Conservation (phyloP, 2,888 invertebrate species). For the Drosophila falleni region DNA sequence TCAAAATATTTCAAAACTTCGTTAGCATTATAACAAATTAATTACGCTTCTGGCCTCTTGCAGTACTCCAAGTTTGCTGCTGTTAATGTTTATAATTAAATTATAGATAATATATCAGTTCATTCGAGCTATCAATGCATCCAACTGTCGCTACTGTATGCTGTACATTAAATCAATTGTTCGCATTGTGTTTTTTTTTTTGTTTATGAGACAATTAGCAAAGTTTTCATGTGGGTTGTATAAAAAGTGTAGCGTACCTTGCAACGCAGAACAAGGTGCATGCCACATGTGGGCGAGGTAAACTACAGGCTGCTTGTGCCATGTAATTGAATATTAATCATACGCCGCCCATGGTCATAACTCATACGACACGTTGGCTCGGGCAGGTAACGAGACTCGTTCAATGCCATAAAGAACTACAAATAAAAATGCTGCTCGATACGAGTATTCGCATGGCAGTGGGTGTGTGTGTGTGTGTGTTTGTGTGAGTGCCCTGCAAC, state of each 20-base stretch:
- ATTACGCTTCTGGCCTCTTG: neutral
- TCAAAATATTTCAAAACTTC: no score
- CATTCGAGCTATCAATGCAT: conserved; percentile 24
- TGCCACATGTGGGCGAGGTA: neutral
- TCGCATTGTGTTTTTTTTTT: conserved; percentile 29
- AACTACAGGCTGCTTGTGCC: conserved; percentile 51
- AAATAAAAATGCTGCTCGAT: conserved; percentile 50
- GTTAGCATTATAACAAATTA: conserved; percentile 4
- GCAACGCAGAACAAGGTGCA: neutral
- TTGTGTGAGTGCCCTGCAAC: conserved; percentile 32
- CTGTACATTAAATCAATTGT: conserved; percentile 56
- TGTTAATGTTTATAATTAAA: conserved; percentile 50
- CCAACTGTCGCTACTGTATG: conserved; percentile 3
- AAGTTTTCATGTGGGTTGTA: conserved; percentile 57
- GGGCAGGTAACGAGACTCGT: conserved; percentile 64
- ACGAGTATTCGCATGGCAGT: conserved; percentile 9
- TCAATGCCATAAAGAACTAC: conserved; percentile 51
- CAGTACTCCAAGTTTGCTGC: neutral
- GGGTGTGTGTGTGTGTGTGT: conserved; percentile 4
- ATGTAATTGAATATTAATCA: conserved; percentile 79
- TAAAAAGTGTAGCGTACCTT: conserved; percentile 47
- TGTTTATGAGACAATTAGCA: conserved; percentile 71
- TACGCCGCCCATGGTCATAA: conserved; percentile 69
- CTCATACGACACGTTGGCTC: conserved; percentile 62
- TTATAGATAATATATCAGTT: conserved; percentile 31